A percentile compares a stretch with the other conserved stretches of the same genome.
Evolutionary conservation across 2,888 invertebrate species (phyloP).

Genomic region (Operophtera brumata): DNA sequence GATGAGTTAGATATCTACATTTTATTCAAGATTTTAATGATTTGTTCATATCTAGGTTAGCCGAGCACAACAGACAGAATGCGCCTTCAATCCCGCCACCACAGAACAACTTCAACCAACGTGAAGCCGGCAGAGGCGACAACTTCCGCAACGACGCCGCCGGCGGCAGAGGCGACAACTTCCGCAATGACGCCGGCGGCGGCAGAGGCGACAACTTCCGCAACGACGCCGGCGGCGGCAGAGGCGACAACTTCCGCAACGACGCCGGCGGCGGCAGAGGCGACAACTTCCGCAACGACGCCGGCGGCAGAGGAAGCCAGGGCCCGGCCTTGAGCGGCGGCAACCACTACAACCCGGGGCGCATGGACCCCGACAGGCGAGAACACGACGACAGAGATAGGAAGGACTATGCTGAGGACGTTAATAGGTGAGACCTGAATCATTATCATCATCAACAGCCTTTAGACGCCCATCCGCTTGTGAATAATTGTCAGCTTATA

Average conservation of each 20-base stretch:
- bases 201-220: too few species aligned
- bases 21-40: background rate
- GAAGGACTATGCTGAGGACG: slow-evolving; percentile 65
- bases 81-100: slow-evolving; percentile 44
- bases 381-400: slow-evolving; percentile 72
- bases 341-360: slow-evolving; percentile 50
- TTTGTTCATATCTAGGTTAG: slow-evolving; percentile 52
- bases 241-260: too few species aligned
- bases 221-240: too few species aligned
- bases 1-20: background rate
- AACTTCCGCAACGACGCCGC: slow-evolving; percentile 14
- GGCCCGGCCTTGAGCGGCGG: background rate
- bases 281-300: slow-evolving; percentile 15
- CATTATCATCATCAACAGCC: too few species aligned
- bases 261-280: slow-evolving; percentile 28
- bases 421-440: slow-evolving; percentile 39
- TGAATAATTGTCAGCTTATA: too few species aligned
- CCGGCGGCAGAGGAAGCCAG: background rate
- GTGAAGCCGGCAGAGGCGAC: slow-evolving; percentile 37
- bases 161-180: too few species aligned
- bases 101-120: slow-evolving; percentile 41
- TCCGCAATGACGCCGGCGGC: too few species aligned
- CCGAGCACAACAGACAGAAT: slow-evolving; percentile 65
- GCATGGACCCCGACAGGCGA: slow-evolving; percentile 61
- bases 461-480: too few species aligned